These are phyloP conservation scores for Falco rusticolus DNA, from an alignment of 2,797 vertebrate species.

Conservation along the genomic window DNA sequence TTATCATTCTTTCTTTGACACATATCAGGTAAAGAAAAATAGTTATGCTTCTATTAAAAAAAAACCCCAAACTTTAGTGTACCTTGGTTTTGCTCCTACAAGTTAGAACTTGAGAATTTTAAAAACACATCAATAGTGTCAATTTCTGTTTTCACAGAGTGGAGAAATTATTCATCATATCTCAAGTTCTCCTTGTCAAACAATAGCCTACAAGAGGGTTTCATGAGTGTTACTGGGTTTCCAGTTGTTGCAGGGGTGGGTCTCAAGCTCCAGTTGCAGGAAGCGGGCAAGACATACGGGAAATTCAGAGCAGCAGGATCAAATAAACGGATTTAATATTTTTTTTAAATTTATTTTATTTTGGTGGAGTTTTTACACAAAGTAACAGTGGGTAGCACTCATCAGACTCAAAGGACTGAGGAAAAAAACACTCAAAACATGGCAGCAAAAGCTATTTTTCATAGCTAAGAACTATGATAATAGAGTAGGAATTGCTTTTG, in stretches of 20 bases:
- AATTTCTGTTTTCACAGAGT: not conserved
- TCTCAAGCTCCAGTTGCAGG: not conserved
- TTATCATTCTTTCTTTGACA: not conserved
- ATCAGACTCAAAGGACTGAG: not conserved
- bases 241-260: not conserved
- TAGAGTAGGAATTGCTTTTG: not conserved
- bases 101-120: not conserved
- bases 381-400: not conserved
- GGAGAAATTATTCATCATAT: not conserved
- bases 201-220: not conserved
- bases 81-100: not conserved
- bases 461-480: not conserved
- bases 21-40: not conserved
- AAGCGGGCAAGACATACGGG: not conserved
- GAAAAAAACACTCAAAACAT: not conserved
- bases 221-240: not conserved
- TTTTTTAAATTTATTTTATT: no score
- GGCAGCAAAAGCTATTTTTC: not conserved
- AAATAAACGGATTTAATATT: not conserved
- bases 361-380: no score
- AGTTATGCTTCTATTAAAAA: not conserved
- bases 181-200: not conserved
- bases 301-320: not conserved
- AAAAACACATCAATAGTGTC: not conserved
- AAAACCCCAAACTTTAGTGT: fast-evolving